Base-by-base conservation (phyloP, 2,797 vertebrate genomes). In the Sebastes hubbsi region DNA sequence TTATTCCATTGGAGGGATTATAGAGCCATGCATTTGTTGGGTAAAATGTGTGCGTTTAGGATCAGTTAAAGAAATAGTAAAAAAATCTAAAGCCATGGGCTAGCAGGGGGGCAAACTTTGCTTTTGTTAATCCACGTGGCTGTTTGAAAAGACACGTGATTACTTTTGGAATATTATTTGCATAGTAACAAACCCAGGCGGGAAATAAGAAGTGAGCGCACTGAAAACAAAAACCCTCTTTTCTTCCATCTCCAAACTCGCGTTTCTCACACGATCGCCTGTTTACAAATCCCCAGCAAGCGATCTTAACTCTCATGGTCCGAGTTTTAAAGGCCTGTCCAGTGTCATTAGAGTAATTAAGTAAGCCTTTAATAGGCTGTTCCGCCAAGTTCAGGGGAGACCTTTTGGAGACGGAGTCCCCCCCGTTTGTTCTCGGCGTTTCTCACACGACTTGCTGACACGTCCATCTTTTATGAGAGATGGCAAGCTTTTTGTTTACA, bases 291-390 rank as follows among this genome's bases (percentile, higher is more conserved):
- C 96, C 95, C 95, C 96, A 97, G 93, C 95, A 95, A 96, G 95
- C 95, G 87, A 95, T 94, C 94, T 92, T 95, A 95, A 95, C 95
- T 95, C 95, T 95, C 85, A 91, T 87, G 91, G 95, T 96, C 95
- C 95, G 96, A 96, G 95, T 97, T 96, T 97, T 96, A 97, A 97
- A 97, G 97, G 97, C 97, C 97, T 98, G 98, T 98, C 97, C 97
- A 97, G 96, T 98, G 96, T 97, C 97, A 97, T 98, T 98, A 97
- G 95, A 98, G 97, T 97, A 98, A 99, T 98, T 97, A 98, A 98
- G 97, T 98, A 98, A 99, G 98, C 97, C 97, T 97, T 98, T 98
- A 99, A 99, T 98, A 98, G 98, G 98, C 98, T 98, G 98, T 99
- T 99, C 98, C 98, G 97, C 98, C 97, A 95, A 97, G 97, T 97